Evolutionary conservation across 2,888 invertebrate species (phyloP).

Genomic region (Alviniconcha strummeri): DNA sequence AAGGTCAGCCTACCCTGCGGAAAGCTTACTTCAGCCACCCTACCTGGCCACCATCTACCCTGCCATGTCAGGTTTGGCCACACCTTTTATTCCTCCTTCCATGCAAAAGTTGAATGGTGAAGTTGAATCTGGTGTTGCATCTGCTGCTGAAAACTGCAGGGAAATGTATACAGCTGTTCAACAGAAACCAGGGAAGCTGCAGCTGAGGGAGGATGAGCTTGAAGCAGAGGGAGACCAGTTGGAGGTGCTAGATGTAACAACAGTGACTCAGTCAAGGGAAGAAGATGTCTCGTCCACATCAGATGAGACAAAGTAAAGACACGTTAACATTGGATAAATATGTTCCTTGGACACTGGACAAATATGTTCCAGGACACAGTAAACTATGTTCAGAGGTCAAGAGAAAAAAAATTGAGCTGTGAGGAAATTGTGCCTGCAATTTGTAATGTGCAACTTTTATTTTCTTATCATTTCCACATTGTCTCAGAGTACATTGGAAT

Average conservation of each 20-base stretch:
- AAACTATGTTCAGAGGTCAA: background rate
- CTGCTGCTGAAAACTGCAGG: background rate
- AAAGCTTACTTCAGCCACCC: background rate
- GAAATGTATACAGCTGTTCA: background rate
- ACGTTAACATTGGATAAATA: background rate
- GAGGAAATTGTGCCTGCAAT: background rate
- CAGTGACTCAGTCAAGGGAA: background rate
- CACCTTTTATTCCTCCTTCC: background rate
- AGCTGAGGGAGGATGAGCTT: background rate
- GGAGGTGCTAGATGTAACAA: background rate
- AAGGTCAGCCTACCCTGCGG: background rate
- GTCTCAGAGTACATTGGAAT: too few relatives aligned
- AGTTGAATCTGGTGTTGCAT: background rate
- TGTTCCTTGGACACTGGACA: too few relatives aligned
- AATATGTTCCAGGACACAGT: too few relatives aligned
- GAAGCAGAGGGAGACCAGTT: background rate
- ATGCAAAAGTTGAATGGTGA: too few relatives aligned
- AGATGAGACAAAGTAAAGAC: background rate
- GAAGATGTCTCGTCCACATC: background rate
- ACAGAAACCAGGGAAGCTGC: too few relatives aligned
- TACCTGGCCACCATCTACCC: background rate
- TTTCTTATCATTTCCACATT: background rate
- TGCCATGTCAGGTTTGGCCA: background rate
- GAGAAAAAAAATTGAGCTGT: background rate
- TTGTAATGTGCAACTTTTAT: background rate